A percentile compares a stretch with the other conserved stretches of the same genome.
These are phyloP conservation scores for Clivina fossor DNA, from an alignment of 2,888 invertebrate species.

Conservation along the genomic window DNA sequence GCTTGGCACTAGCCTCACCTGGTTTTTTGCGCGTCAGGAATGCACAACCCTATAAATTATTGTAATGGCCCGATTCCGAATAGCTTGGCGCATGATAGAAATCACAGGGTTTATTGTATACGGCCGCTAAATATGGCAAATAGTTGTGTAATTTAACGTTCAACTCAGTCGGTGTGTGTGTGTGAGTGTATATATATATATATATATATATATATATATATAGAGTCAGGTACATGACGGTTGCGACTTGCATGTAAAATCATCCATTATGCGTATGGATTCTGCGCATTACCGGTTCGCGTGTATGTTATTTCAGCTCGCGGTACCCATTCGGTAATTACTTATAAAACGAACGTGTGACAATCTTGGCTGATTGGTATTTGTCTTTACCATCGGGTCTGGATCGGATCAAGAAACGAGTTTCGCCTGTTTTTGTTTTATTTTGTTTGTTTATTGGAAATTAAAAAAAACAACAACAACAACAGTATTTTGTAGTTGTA, in stretches of 20 bases:
- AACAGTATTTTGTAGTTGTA: no score
- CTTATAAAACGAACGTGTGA: conserved; percentile 19
- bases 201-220: no score
- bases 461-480: no score
- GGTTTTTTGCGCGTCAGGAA: conserved; percentile 20
- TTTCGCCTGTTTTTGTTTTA: no score
- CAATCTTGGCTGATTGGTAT: conserved; percentile 15
- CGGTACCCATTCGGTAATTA: conserved; percentile 5
- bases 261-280: conserved; percentile 2
- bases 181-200: no score
- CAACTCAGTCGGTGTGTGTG: background rate
- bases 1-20: background rate
- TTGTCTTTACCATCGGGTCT: no score
- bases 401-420: no score
- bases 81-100: conserved; percentile 29
- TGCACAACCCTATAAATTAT: conserved; percentile 32
- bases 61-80: conserved; percentile 33
- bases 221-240: no score
- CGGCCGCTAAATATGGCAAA: conserved; percentile 37
- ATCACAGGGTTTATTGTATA: conserved; percentile 34
- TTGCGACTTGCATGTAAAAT: conserved; percentile 31
- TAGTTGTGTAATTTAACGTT: conserved; percentile 31
- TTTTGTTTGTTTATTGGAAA: no score
- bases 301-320: background rate
- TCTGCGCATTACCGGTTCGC: background rate